These are phyloP conservation scores for Melanerpes aurifrons DNA, from an alignment of 2,113 vertebrate species.

Conservation along the genomic window DNA sequence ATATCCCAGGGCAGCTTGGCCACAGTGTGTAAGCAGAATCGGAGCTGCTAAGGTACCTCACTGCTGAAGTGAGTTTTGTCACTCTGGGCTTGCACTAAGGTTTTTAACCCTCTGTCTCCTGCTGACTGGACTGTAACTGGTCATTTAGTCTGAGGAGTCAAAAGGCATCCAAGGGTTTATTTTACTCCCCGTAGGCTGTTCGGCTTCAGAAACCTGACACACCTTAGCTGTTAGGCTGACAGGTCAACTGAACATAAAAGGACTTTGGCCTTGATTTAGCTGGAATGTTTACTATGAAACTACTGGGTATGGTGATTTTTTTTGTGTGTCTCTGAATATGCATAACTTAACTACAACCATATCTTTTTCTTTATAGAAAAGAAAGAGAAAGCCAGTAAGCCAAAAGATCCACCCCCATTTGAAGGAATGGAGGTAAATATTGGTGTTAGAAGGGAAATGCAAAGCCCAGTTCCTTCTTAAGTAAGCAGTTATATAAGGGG, in stretches of 20 bases:
- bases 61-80: neutral
- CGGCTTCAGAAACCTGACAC: neutral
- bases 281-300: neutral
- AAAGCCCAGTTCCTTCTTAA: neutral
- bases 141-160: neutral
- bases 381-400: constrained; percentile 85
- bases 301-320: neutral
- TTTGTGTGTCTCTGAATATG: neutral
- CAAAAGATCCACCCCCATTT: constrained; percentile 87
- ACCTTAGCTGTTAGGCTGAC: neutral
- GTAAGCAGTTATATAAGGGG: neutral
- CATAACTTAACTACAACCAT: neutral
- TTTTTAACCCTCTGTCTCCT: neutral
- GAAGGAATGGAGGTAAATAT: constrained; percentile 89
- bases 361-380: constrained; percentile 74
- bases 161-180: neutral
- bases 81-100: neutral
- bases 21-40: neutral
- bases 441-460: neutral
- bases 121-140: neutral
- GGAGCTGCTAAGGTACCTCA: neutral
- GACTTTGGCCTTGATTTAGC: neutral
- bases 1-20: neutral
- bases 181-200: neutral
- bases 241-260: neutral